These are phyloP conservation scores for Takifugu flavidus DNA, from an alignment of 2,113 vertebrate species.

Conservation along the genomic window DNA sequence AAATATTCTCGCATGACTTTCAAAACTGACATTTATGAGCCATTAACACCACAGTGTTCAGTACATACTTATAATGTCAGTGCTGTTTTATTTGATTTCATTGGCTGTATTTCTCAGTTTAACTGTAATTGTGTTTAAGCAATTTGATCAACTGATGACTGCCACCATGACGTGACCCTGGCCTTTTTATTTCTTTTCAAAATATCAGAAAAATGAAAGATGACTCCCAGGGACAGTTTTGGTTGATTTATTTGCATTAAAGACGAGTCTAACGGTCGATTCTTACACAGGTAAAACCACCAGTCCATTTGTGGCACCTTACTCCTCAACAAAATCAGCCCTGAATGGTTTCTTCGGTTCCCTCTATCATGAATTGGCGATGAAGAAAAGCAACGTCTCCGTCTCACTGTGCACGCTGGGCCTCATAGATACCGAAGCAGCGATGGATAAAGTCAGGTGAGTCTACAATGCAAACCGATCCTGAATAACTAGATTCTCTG, in stretches of 20 bases:
- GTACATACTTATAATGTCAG: too few species aligned
- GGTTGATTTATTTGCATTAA: too few species aligned
- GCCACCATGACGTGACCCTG: too few species aligned
- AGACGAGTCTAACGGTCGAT: neutral
- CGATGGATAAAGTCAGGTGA: conserved; percentile 77
- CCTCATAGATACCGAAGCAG: conserved; percentile 76
- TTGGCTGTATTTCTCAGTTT: neutral
- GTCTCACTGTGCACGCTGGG: conserved; percentile 82
- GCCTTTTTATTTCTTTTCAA: too few species aligned
- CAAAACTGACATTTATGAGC: neutral
- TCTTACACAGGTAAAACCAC: conserved; percentile 72
- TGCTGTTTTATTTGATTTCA: too few species aligned
- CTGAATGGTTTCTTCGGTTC: conserved; percentile 84
- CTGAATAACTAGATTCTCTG: neutral
- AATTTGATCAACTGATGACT: neutral
- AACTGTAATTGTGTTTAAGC: neutral
- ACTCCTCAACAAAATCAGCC: conserved; percentile 81
- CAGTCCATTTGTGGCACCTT: conserved; percentile 76
- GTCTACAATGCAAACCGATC: conserved; percentile 9
- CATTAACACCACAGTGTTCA: neutral
- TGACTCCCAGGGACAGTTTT: too few species aligned
- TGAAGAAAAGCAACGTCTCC: conserved; percentile 79
- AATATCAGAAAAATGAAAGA: too few species aligned
- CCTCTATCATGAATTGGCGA: conserved; percentile 77
- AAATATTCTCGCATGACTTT: neutral